Base-by-base conservation (phyloP, 2,888 invertebrate species). In the Cantharis nigra region DNA sequence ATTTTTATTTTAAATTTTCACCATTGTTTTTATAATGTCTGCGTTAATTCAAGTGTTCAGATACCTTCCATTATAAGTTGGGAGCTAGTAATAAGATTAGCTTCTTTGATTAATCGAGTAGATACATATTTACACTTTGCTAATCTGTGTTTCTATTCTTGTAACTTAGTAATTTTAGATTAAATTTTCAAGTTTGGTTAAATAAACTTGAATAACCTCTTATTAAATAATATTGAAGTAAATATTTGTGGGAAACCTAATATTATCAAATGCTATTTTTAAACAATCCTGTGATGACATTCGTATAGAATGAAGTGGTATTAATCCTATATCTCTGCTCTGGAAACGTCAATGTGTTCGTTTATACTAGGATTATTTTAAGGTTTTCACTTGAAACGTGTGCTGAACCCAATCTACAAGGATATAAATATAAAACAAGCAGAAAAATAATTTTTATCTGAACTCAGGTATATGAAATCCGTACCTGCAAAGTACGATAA, bases 81-180 rank as follows among this genome's bases (percentile, higher is more conserved):
- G 49, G n/a, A n/a, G 49, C 49, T n/a, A 49, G 49, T 67, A 67
- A 67, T 26, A 67, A 67, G 65, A 67, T 67, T 67, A 67, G 20
- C 65, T 67, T 67, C 65, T 67, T 67, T 67, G 65, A 67, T 67
- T 67, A 67, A 67, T 67, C 20, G 65, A 67, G 65, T 67, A 67
- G 65, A 67, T 67, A 26, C 26, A 67, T 67, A 26, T 67, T 67
- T 67, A 67, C 65, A 23, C 65, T 67, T 67, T 26, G 26, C 23
- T 67, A 67, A 67, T 67, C 65, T 67, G 20, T 26, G 65, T 67
- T 67, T 67, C 65, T 67, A 67, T 67, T 49, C 70, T 70, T 20
- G 70, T 49, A 33, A 70, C 20, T 70, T 20, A 5, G n/a, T 11
- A 49, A 70, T 70, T 70, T 33, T 33, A 14, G 30, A 62, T 49